Percentiles rank a stretch among this genome's conserved stretches.
Conservation (phyloP, 1,140 invertebrate species). For the Tetramorium simillimum region DNA sequence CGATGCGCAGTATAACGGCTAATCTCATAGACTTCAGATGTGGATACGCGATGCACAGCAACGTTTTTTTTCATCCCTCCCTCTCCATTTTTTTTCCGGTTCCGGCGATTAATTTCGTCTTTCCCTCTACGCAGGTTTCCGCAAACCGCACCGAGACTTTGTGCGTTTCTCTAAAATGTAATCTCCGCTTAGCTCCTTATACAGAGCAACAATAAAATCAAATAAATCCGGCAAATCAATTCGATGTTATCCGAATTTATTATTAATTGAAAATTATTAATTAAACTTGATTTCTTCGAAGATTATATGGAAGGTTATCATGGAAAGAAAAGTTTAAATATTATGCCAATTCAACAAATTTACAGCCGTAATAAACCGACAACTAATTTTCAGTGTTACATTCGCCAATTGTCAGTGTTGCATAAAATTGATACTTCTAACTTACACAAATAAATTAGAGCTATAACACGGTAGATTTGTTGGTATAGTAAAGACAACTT, state of each 20-base stretch:
- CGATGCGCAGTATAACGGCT: slow-evolving; percentile 7
- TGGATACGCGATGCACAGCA: background rate
- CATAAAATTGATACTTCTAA: too few species aligned
- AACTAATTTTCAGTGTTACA: too few species aligned
- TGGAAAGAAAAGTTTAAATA: too few species aligned
- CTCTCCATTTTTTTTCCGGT: background rate
- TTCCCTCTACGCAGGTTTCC: background rate
- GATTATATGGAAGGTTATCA: too few species aligned
- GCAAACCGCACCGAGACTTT: background rate
- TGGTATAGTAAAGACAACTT: too few species aligned
- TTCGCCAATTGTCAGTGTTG: too few species aligned
- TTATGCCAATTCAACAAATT: too few species aligned
- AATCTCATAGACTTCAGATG: slow-evolving; percentile 46
- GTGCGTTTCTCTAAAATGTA: slow-evolving; percentile 10
- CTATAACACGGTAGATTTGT: too few species aligned
- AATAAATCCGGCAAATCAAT: background rate
- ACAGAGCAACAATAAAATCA: background rate
- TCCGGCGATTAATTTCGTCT: slow-evolving; percentile 18
- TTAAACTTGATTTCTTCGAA: background rate
- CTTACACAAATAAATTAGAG: too few species aligned
- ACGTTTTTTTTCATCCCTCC: background rate
- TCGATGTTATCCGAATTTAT: background rate
- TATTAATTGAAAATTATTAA: background rate
- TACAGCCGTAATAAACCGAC: too few species aligned
- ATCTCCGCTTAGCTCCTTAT: background rate